These are phyloP conservation scores for Rhombomys opimus DNA, from an alignment of 2,113 vertebrate genomes.

Conservation along the genomic window DNA sequence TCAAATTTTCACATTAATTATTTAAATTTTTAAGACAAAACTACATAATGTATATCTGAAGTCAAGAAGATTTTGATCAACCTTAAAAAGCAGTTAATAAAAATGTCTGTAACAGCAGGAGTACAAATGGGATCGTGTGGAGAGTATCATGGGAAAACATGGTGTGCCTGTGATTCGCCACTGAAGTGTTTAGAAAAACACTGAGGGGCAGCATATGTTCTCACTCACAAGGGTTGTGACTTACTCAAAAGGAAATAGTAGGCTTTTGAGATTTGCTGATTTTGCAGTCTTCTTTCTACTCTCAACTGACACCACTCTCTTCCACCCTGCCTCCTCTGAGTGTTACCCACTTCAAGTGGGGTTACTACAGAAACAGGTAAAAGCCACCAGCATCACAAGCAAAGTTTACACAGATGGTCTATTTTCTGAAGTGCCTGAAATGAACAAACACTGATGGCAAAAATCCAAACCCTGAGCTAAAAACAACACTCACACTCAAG, in stretches of 20 bases:
- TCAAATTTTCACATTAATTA: slow-evolving; percentile 34
- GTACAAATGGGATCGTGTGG: neutral
- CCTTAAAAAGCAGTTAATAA: neutral
- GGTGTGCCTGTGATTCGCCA: slow-evolving; percentile 15
- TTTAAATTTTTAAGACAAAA: slow-evolving; percentile 27
- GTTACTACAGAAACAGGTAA: neutral
- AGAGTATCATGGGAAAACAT: neutral
- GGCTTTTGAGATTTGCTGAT: neutral
- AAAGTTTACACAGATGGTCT: neutral
- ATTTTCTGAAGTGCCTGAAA: neutral
- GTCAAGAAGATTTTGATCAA: neutral
- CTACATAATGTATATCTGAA: slow-evolving; percentile 12
- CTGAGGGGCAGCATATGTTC: slow-evolving; percentile 14
- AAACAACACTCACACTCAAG: neutral
- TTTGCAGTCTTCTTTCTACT: neutral
- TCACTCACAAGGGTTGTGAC: slow-evolving; percentile 23
- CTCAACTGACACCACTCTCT: neutral
- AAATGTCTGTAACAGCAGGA: neutral
- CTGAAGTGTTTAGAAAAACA: neutral
- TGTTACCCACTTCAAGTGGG: neutral
- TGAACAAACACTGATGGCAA: neutral
- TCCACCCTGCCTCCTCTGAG: accelerated
- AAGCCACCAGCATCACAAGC: neutral
- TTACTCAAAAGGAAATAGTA: slow-evolving; percentile 24
- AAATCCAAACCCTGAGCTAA: neutral